phyloP scores from a whole-genome alignment of 2,888 invertebrate genomes.

The Bimastos eiseni region DNA sequence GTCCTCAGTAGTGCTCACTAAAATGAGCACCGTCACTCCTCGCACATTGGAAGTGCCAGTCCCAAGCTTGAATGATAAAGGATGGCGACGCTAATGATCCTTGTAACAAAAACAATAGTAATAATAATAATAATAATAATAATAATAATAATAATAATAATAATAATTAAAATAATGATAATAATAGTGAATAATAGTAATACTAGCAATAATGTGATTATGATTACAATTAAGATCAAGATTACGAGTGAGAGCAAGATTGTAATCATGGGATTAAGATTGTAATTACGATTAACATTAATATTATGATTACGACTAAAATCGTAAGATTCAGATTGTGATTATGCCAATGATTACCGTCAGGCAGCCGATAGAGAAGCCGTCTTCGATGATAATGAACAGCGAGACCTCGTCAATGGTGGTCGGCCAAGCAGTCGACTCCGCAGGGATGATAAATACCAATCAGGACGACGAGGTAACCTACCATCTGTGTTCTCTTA shows the following conservation, averaged over 20 bases:
- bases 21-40: too few species aligned
- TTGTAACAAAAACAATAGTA: too few species aligned
- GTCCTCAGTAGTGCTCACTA: too few species aligned
- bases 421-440: background rate
- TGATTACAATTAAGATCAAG: constrained; percentile 19
- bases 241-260: constrained; percentile 17
- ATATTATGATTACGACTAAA: background rate
- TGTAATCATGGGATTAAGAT: background rate
- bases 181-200: too few species aligned
- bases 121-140: too few species aligned
- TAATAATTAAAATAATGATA: too few species aligned
- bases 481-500: too few species aligned
- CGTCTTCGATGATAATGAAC: background rate
- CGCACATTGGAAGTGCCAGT: too few species aligned
- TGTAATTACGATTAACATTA: background rate
- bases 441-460: background rate
- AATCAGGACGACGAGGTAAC: background rate
- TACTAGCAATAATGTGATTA: background rate
- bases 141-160: too few species aligned
- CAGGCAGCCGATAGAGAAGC: background rate
- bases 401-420: background rate
- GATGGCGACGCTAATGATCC: too few species aligned
- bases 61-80: too few species aligned
- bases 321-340: background rate
- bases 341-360: background rate